These are phyloP conservation scores for Octonoba sinensis DNA, from an alignment of 2,888 invertebrate genomes.

Conservation along the genomic window DNA sequence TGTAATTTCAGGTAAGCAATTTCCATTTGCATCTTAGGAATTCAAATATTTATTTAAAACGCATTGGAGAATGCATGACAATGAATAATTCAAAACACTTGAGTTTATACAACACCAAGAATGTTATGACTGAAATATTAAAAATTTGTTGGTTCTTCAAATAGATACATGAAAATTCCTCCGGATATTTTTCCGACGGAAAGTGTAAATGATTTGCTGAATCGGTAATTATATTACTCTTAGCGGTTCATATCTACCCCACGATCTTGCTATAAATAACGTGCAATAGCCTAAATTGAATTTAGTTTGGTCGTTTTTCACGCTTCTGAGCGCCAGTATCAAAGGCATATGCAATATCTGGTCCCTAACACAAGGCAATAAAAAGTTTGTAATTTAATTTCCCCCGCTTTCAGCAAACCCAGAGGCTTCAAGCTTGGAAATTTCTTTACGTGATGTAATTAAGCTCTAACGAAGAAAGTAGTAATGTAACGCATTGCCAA, in stretches of 20 bases:
- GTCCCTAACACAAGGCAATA: slow-evolving; percentile 17
- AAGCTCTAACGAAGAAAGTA: slow-evolving; percentile 16
- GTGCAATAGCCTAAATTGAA: slow-evolving; percentile 22
- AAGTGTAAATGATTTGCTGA: slow-evolving; percentile 22
- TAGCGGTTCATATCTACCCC: slow-evolving; percentile 13
- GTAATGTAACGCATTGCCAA: slow-evolving; percentile 14
- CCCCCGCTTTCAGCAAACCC: not conserved
- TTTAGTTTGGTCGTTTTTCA: slow-evolving; percentile 17
- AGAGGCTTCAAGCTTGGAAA: slow-evolving; percentile 10
- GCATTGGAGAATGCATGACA: no score
- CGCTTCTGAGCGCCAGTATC: slow-evolving; percentile 20
- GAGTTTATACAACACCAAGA: no score
- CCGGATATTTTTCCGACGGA: not conserved
- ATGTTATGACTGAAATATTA: no score
- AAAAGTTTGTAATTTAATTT: slow-evolving; percentile 40
- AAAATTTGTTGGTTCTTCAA: no score
- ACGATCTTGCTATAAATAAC: slow-evolving; percentile 25
- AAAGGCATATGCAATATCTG: slow-evolving; percentile 28
- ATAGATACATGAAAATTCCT: no score
- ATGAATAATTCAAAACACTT: no score
- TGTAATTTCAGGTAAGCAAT: no score
- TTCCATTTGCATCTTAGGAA: no score
- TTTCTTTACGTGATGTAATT: slow-evolving; percentile 28
- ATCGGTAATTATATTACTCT: slow-evolving; percentile 24
- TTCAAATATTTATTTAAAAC: no score